Evolutionary conservation across 2,888 invertebrate species (phyloP).

Genomic region (Amblyjoppa proteus): DNA sequence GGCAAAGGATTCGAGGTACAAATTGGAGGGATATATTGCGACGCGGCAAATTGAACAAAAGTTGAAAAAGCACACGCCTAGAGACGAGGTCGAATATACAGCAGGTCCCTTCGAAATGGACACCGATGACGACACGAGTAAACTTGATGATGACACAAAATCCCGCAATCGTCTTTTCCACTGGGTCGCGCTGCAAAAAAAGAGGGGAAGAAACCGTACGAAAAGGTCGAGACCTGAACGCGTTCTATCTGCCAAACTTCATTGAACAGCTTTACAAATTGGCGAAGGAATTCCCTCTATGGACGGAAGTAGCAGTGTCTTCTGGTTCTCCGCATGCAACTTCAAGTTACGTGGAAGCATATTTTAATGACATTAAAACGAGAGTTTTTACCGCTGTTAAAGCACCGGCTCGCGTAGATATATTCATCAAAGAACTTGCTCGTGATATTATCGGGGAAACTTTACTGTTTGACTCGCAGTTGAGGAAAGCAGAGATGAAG

Average conservation of each 20-base stretch:
- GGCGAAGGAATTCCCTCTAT: slow-evolving; percentile 39
- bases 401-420: slow-evolving; percentile 24
- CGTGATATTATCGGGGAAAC: slow-evolving; percentile 18
- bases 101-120: background rate
- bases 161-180: background rate
- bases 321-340: slow-evolving; percentile 5
- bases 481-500: slow-evolving; percentile 1
- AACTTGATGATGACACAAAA: background rate
- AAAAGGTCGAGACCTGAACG: slow-evolving; percentile 12
- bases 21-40: slow-evolving; percentile 46
- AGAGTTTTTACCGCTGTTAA: slow-evolving; percentile 8
- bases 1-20: slow-evolving; percentile 40
- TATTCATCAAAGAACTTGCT: slow-evolving; percentile 21
- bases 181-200: background rate
- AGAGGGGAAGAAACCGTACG: background rate
- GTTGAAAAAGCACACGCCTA: background rate
- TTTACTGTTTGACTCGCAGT: slow-evolving; percentile 11
- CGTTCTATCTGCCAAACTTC: slow-evolving; percentile 54
- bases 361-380: slow-evolving; percentile 35
- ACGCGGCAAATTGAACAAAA: slow-evolving; percentile 1
- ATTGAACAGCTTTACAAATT: background rate
- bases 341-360: slow-evolving; percentile 35
- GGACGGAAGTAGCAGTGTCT: background rate
- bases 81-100: background rate
- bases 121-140: background rate